Percentiles rank a stretch among this genome's conserved stretches.
Evolutionary conservation across 2,113 vertebrate species (phyloP).

Genomic region (Aramus guarauna): DNA sequence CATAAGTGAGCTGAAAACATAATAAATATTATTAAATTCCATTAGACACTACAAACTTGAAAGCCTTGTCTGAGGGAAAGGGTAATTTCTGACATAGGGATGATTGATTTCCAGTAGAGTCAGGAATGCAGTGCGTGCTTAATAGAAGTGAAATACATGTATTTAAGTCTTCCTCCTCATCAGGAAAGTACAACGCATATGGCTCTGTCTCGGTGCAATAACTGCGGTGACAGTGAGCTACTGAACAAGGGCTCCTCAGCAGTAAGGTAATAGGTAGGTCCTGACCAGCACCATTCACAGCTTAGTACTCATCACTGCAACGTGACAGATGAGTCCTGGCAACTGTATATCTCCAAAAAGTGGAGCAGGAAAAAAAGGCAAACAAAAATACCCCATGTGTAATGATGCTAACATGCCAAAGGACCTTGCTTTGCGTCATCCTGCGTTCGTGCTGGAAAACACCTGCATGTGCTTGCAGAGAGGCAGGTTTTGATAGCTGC

Average conservation of each 20-base stretch:
- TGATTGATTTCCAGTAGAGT: conserved; percentile 12
- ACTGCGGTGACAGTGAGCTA: background rate
- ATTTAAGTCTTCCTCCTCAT: background rate
- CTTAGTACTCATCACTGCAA: background rate
- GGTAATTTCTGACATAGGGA: background rate
- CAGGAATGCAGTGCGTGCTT: background rate
- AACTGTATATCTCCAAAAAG: background rate
- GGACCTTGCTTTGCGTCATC: background rate
- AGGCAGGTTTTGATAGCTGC: background rate
- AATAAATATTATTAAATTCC: conserved; percentile 16
- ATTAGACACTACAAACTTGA: background rate
- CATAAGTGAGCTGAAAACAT: background rate
- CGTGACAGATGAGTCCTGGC: background rate
- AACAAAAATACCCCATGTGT: accelerated
- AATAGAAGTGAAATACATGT: background rate
- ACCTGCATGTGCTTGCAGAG: background rate
- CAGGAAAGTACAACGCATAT: accelerated
- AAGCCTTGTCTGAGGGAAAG: background rate
- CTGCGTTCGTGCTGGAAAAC: background rate
- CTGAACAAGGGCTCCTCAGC: background rate
- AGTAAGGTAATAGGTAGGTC: background rate
- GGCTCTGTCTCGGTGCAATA: background rate
- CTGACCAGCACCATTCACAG: background rate
- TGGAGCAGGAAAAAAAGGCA: accelerated
- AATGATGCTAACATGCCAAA: accelerated